phyloP scores from a whole-genome alignment of 2,888 invertebrate genomes.

The Troglohyphantes excavatus region DNA sequence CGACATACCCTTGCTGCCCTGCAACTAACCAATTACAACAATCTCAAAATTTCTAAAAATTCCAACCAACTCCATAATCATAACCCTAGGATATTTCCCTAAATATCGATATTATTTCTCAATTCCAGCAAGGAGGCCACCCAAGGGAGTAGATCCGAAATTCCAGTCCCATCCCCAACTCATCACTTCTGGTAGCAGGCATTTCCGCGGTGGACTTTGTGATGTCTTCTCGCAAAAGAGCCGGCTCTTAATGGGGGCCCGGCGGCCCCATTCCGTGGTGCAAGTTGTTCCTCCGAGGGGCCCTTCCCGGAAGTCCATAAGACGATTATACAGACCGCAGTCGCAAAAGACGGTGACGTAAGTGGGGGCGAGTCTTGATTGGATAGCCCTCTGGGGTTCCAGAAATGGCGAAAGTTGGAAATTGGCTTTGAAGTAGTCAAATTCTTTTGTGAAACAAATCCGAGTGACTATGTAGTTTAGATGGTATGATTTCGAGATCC shows the following conservation, averaged over 20 bases:
- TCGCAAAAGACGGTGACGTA: neutral
- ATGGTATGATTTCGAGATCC: neutral
- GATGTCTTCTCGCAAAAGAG: neutral
- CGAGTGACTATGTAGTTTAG: neutral
- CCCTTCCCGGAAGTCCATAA: neutral
- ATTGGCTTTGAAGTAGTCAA: neutral
- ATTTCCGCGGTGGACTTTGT: neutral
- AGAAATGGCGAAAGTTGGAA: neutral
- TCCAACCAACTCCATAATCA: neutral
- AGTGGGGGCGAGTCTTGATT: neutral
- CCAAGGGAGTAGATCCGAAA: neutral
- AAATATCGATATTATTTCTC: neutral
- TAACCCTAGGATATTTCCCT: neutral
- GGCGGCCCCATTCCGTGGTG: neutral
- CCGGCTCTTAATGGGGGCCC: neutral
- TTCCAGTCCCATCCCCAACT: neutral
- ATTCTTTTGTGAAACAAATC: neutral
- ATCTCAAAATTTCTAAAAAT: neutral
- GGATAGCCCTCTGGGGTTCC: neutral
- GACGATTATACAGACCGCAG: neutral
- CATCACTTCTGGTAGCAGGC: neutral
- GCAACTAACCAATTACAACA: neutral
- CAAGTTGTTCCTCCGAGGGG: neutral
- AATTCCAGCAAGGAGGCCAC: neutral
- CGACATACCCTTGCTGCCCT: too few relatives aligned